Evolutionary conservation across 2,888 invertebrate species (phyloP), one percentile per base, ranked within the genome.

Genomic region (Tuberolachnus salignus): DNA sequence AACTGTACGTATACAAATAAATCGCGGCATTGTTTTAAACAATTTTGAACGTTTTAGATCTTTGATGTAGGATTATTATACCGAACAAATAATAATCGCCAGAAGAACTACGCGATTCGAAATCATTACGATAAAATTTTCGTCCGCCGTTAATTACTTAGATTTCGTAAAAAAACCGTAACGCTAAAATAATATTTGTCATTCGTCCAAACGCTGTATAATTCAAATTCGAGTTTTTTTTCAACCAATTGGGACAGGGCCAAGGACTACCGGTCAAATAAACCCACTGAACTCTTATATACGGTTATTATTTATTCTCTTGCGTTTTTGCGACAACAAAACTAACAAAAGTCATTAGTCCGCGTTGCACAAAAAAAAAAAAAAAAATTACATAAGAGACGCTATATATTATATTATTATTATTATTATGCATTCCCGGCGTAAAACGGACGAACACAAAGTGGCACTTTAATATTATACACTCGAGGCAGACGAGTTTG

Each of bases 231-330:
- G 21, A 59, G 26, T 59, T 46, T 57, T 55, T 19, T 55, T 19
- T 51, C 19, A 59, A 61, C 34, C 3, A 1, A 61, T n/a, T 75
- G 74, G 74, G 55, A n/a, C 13, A 14, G 9, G 34, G 74, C 74
- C 74, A 75, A 53, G 11, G 46, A 23, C 55, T n/a, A 23, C 19
- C 19, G 55, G 71, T 72, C 59, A 72, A 59, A 49, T 16, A 61
- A 72, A 72, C 23, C 3, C 57, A 26, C 42, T 53, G 57, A 71
- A 19, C 34, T 57, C 42, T 11, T 55, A 34, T 34, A 34, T 34
- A 21, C 44, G 21, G 16, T 42, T 57, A 71, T 71, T 71, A 57
- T 57, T 46, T 42, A 42, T 55, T 42, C 16, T 42, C 6, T 34
- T 34, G 34, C 6, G 34, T 42, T 21, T 42, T 42, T 4, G 42